Evolutionary conservation across 2,113 vertebrate genomes (phyloP).

Genomic region (Crotalus tigris): DNA sequence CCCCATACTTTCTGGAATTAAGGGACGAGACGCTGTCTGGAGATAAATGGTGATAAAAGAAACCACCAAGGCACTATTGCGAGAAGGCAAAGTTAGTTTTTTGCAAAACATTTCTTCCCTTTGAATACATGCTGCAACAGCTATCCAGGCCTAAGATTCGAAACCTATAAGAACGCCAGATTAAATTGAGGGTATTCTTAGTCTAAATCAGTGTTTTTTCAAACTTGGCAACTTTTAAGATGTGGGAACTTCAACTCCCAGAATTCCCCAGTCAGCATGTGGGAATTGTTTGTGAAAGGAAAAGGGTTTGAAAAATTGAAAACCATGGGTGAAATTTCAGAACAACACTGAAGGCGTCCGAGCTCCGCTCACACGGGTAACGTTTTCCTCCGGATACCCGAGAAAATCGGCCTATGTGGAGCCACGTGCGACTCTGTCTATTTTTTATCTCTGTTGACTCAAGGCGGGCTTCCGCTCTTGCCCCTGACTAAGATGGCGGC

Average conservation of each 20-base stretch:
- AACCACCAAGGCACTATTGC: neutral
- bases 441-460: neutral
- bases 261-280: neutral
- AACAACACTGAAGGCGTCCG: neutral
- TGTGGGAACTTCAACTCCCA: neutral
- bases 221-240: neutral
- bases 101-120: neutral
- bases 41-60: neutral
- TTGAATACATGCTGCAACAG: neutral
- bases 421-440: rapidly evolving
- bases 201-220: neutral
- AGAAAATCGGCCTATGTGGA: neutral
- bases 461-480: neutral
- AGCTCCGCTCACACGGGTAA: neutral
- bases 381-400: neutral
- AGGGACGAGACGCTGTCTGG: neutral
- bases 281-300: neutral
- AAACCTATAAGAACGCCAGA: neutral
- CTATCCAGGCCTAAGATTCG: neutral
- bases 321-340: neutral
- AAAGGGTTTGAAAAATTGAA: neutral
- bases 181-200: neutral
- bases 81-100: neutral
- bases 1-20: neutral
- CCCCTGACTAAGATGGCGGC: constrained; percentile 46